Evolutionary conservation across 2,888 invertebrate genomes (phyloP).

Genomic region (Cerastis leucographa): DNA sequence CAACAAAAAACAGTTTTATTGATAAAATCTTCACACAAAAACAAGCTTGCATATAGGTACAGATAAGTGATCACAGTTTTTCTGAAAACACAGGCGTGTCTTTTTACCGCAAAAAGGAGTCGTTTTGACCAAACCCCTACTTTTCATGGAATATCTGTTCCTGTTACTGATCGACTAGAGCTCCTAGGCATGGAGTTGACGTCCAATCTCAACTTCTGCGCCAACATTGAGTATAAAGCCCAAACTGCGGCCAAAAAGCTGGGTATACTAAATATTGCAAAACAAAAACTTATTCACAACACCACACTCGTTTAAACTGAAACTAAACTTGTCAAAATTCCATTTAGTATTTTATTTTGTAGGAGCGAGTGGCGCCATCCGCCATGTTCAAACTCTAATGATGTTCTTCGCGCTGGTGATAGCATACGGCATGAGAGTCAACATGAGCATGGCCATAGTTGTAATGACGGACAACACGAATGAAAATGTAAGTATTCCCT

Average conservation of each 20-base stretch:
- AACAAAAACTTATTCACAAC: neutral
- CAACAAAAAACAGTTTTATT: neutral
- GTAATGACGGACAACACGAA: conserved; percentile 89
- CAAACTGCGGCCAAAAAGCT: too few relatives aligned
- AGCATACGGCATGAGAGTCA: conserved; percentile 91
- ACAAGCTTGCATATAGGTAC: neutral
- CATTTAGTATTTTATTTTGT: neutral
- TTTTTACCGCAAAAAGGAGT: too few relatives aligned
- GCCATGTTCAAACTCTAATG: conserved; percentile 91
- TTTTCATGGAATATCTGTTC: too few relatives aligned
- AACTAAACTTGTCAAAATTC: neutral
- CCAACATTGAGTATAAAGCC: too few relatives aligned
- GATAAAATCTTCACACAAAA: neutral
- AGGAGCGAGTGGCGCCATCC: conserved; percentile 81
- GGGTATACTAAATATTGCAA: too few relatives aligned
- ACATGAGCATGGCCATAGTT: conserved; percentile 92
- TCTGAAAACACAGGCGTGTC: too few relatives aligned
- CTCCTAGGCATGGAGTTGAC: too few relatives aligned
- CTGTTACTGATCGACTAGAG: too few relatives aligned
- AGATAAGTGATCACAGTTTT: neutral
- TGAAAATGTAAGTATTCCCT: conserved; percentile 72
- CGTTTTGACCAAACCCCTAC: too few relatives aligned
- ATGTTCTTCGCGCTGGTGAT: conserved; percentile 90
- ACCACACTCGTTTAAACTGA: neutral
- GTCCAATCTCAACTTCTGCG: too few relatives aligned